Base-by-base conservation (phyloP, 2,888 invertebrate genomes). In the Onchidella celtica region DNA sequence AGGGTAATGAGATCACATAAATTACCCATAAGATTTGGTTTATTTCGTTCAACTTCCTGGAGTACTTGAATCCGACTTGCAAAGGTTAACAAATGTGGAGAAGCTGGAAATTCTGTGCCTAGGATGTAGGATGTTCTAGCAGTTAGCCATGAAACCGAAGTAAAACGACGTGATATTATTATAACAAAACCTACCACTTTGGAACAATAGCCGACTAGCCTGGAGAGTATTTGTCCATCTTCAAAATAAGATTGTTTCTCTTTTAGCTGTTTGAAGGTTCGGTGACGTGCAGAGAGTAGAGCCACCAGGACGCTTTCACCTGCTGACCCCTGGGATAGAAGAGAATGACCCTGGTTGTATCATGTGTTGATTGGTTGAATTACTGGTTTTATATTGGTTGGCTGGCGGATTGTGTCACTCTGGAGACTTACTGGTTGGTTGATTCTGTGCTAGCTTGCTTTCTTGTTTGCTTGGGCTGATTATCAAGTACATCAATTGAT, bases 281-380 rank as follows among this genome's bases (percentile, higher is more conserved):
- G 83, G 81, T 92, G 97, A 88, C 98, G 95, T 0, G 98, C 98
- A 0, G 98, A 98, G 85, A 98, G 93, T 96, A 99, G 96, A 61
- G 96, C 96, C 14, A 98, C 98, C 83, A 99, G 94, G 77, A 98
- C 96, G 92, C 98, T 98, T 93, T 99, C 99, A 90, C 98, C 98
- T 6, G 99, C 99, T 0, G 98, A 98, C 6, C 98, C 97, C 97
- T 98, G 92, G 21, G 9, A 11, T 17, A 34, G 24, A 4, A 11
- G 14, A 59, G 24, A 36, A 47, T 63, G 47, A 47, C 11, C n/a
- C 3, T 63, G 36, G 57, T 32, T 32, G 11, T 4, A 36, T 38
- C n/a, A 69, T n/a, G 40, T 11, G 36, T 17, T 32, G 11, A 24
- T 40, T 69, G 69, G 24, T 69, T 14, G 24, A 40, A 4, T 29